Evolutionary conservation across 1,140 invertebrate species (phyloP).

Genomic region (Scylla paramamosain): DNA sequence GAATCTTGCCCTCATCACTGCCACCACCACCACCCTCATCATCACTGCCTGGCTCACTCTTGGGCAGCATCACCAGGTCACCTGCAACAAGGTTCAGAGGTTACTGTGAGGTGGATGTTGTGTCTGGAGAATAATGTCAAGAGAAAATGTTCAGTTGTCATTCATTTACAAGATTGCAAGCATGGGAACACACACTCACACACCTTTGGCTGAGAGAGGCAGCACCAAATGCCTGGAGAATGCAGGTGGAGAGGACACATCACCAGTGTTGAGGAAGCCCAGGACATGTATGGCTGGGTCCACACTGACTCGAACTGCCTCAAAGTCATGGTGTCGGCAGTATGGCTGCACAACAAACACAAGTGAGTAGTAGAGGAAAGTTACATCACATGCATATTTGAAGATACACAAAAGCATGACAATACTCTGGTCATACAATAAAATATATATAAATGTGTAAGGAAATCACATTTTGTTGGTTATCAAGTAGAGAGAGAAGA

Average conservation of each 20-base stretch:
- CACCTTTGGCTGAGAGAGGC: constrained; percentile 82
- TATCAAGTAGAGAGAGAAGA: not conserved
- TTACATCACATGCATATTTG: constrained; percentile 48
- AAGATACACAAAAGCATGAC: too few relatives aligned
- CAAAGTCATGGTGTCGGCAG: constrained; percentile 86
- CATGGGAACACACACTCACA: too few relatives aligned
- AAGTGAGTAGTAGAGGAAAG: not conserved
- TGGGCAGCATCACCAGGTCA: constrained; percentile 55
- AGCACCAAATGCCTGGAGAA: constrained; percentile 94
- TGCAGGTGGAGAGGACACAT: constrained; percentile 95
- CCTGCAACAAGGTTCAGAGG: constrained; percentile 33
- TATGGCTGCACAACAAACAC: constrained; percentile 82
- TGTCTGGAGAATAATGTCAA: too few relatives aligned
- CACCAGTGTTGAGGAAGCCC: constrained; percentile 90
- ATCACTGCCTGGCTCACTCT: constrained; percentile 60
- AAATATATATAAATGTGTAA: too few relatives aligned
- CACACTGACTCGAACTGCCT: constrained; percentile 83
- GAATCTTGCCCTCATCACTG: constrained; percentile 90
- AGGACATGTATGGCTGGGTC: constrained; percentile 84
- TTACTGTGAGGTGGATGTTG: not conserved
- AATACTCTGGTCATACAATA: too few relatives aligned
- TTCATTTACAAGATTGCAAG: too few relatives aligned
- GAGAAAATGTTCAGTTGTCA: too few relatives aligned
- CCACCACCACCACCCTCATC: constrained; percentile 75
- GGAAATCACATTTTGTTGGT: not conserved